Evolutionary conservation across 2,888 invertebrate genomes (phyloP).

Genomic region (Nymphalis urticae): DNA sequence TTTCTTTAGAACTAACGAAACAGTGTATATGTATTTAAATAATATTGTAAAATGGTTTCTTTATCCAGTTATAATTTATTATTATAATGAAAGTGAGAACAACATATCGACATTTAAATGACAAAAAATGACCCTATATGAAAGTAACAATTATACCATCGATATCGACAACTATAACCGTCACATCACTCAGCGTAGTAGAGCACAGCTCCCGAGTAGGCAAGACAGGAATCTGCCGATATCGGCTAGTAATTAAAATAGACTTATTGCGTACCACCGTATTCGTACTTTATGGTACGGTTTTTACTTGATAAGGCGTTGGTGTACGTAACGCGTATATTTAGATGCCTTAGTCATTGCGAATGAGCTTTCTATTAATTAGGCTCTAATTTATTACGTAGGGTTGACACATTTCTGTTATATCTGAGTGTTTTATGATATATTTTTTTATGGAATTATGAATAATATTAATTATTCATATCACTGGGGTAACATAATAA

Average conservation of each 20-base stretch:
- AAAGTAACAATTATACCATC: slow-evolving; percentile 27
- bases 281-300: slow-evolving; percentile 46
- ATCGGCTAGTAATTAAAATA: slow-evolving; percentile 80
- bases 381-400: slow-evolving; percentile 11
- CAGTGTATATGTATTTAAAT: too few relatives aligned
- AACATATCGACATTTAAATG: too few relatives aligned
- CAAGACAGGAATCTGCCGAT: slow-evolving; percentile 80
- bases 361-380: slow-evolving; percentile 28
- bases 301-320: slow-evolving; percentile 35
- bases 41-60: too few relatives aligned
- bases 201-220: slow-evolving; percentile 75
- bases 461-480: too few relatives aligned
- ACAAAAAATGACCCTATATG: too few relatives aligned
- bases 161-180: slow-evolving; percentile 35
- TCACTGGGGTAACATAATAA: too few relatives aligned
- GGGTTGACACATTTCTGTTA: neutral
- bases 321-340: slow-evolving; percentile 39
- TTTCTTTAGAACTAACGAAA: too few relatives aligned
- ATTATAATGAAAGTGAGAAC: too few relatives aligned
- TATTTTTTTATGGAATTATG: neutral
- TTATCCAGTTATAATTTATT: too few relatives aligned
- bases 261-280: slow-evolving; percentile 72
- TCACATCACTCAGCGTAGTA: slow-evolving; percentile 60
- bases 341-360: slow-evolving; percentile 33
- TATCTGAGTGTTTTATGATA: neutral